phyloP scores from a whole-genome alignment of 2,797 vertebrate genomes.

The Philypnodon macrostomus region DNA sequence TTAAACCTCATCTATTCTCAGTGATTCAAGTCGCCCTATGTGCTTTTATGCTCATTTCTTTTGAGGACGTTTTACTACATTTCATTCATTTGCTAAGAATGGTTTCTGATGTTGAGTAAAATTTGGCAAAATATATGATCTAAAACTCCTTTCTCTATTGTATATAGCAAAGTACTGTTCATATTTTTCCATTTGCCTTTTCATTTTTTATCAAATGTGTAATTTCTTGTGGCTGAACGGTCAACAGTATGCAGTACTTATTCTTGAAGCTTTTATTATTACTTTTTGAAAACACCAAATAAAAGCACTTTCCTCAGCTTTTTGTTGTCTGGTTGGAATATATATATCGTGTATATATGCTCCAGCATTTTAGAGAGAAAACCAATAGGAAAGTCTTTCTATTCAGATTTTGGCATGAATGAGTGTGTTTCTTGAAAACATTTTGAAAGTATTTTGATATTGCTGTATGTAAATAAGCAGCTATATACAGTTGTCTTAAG shows the following conservation, averaged over 20 bases:
- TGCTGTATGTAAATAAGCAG: too few relatives aligned
- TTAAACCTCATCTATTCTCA: too few relatives aligned
- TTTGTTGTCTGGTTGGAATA: background rate
- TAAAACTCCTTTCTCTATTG: too few relatives aligned
- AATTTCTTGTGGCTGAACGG: constrained; percentile 4
- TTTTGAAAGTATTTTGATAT: constrained; percentile 3
- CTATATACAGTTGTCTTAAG: too few relatives aligned
- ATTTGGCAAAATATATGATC: too few relatives aligned
- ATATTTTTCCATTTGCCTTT: too few relatives aligned
- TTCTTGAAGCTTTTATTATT: constrained; percentile 3
- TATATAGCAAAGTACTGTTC: too few relatives aligned
- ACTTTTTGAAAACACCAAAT: constrained; percentile 2
- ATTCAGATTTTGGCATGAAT: constrained; percentile 6
- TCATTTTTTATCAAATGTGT: background rate
- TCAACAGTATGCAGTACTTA: background rate
- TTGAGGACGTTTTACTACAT: too few relatives aligned
- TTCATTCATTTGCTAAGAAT: too few relatives aligned
- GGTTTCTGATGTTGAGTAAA: too few relatives aligned
- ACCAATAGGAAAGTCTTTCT: background rate
- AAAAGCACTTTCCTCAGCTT: constrained; percentile 1
- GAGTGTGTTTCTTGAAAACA: constrained; percentile 7
- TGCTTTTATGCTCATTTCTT: too few relatives aligned
- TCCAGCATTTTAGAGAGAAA: constrained; percentile 5
- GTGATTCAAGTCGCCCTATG: too few relatives aligned
- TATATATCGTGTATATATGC: background rate